Percentiles rank a stretch among this genome's conserved stretches.
These are phyloP conservation scores for Columbina picui DNA, from an alignment of 2,113 vertebrate species.

Conservation along the genomic window DNA sequence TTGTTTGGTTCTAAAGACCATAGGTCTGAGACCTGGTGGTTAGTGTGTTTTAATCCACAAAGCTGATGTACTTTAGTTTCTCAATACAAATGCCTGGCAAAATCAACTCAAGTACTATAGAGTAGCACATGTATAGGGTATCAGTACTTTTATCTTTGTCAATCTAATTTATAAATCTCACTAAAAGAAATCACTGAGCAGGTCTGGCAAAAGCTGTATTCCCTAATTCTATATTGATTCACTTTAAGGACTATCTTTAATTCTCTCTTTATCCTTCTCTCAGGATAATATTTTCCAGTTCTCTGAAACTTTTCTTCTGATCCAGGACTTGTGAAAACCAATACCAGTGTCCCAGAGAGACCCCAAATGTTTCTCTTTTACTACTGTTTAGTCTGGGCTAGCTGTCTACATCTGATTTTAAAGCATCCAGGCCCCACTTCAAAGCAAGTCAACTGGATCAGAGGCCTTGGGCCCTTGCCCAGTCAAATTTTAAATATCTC, in stretches of 20 bases:
- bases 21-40: accelerated
- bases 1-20: accelerated
- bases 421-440: neutral
- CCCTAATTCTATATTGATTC: neutral
- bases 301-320: neutral
- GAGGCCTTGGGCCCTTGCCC: neutral
- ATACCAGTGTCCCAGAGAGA: neutral
- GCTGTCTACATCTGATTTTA: neutral
- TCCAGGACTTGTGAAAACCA: neutral
- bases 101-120: neutral
- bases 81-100: neutral
- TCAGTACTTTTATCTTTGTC: neutral
- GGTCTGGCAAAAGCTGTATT: neutral
- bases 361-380: neutral
- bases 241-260: neutral
- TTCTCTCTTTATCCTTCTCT: neutral
- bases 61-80: neutral
- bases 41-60: accelerated
- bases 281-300: neutral
- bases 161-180: neutral
- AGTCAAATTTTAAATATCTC: neutral
- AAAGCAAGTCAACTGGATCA: neutral
- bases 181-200: neutral
- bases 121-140: neutral
- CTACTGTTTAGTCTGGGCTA: neutral